phyloP scores from a whole-genome alignment of 2,797 vertebrate species.

The Moxostoma hubbsi region DNA sequence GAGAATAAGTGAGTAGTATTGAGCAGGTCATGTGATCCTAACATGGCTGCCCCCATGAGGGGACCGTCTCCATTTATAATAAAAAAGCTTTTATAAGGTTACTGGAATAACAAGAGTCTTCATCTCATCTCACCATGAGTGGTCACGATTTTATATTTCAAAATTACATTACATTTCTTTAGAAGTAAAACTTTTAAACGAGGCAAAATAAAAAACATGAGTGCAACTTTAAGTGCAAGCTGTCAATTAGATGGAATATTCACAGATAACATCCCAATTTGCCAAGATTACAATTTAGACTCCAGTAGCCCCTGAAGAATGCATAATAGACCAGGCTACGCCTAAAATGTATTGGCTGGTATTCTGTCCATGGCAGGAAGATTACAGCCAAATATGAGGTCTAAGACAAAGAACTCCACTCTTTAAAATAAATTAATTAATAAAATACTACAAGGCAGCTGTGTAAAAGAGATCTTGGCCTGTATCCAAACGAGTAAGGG shows the following conservation, averaged over 20 bases:
- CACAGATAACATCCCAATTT: conserved; percentile 37
- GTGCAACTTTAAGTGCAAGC: background rate
- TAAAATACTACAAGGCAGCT: conserved; percentile 56
- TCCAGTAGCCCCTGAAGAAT: conserved; percentile 26
- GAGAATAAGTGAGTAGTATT: too few species aligned
- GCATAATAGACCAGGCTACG: conserved; percentile 1
- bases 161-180: too few species aligned
- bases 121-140: too few species aligned
- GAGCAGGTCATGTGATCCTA: too few species aligned
- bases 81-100: too few species aligned
- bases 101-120: too few species aligned
- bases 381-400: conserved; percentile 20
- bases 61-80: too few species aligned
- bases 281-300: conserved; percentile 23
- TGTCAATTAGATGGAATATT: conserved; percentile 16
- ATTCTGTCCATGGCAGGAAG: conserved; percentile 25
- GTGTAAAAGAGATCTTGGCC: conserved; percentile 57
- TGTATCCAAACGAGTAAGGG: conserved; percentile 58
- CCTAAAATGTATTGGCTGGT: conserved; percentile 35
- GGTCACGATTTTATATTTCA: too few species aligned
- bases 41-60: too few species aligned
- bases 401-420: conserved; percentile 32
- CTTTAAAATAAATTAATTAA: conserved; percentile 62
- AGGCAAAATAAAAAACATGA: too few species aligned
- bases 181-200: too few species aligned